Evolutionary conservation across 2,888 invertebrate species (phyloP).

Genomic region (Leucoptera coffeella): DNA sequence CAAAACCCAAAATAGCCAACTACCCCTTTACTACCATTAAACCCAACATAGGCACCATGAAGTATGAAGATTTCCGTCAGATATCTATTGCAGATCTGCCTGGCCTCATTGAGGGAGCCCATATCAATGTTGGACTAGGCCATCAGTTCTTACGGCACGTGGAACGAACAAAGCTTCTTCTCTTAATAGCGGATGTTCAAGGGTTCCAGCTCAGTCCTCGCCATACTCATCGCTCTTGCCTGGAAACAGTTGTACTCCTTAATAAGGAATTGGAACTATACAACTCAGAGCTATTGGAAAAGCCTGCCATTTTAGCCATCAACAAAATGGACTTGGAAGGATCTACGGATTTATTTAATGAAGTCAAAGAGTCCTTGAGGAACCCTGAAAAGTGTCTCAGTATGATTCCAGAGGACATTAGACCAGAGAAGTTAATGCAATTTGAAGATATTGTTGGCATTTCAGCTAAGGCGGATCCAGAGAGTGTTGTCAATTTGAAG

Average conservation of each 20-base stretch:
- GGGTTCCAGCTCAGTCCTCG: slow-evolving; percentile 78
- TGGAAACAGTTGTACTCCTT: slow-evolving; percentile 80
- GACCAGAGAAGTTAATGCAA: slow-evolving; percentile 59
- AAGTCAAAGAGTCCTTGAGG: slow-evolving; percentile 51
- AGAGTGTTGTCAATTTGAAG: slow-evolving; percentile 57
- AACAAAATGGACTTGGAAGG: slow-evolving; percentile 87
- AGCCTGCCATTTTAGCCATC: slow-evolving; percentile 75
- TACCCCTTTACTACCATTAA: slow-evolving; percentile 94
- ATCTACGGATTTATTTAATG: slow-evolving; percentile 53
- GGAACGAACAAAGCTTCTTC: slow-evolving; percentile 80
- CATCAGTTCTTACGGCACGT: slow-evolving; percentile 90
- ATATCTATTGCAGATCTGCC: slow-evolving; percentile 92
- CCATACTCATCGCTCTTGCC: slow-evolving; percentile 62
- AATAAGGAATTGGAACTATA: slow-evolving; percentile 93
- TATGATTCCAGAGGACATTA: slow-evolving; percentile 58
- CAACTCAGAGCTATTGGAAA: slow-evolving; percentile 70
- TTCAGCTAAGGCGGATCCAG: slow-evolving; percentile 55
- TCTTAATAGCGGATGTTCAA: slow-evolving; percentile 85
- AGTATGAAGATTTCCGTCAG: slow-evolving; percentile 69
- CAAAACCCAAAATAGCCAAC: slow-evolving; percentile 83
- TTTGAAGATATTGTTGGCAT: slow-evolving; percentile 76
- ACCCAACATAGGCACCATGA: slow-evolving; percentile 80
- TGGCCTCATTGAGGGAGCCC: slow-evolving; percentile 94
- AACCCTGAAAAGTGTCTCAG: slow-evolving; percentile 38
- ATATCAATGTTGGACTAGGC: slow-evolving; percentile 74